Conservation (phyloP, 2,888 invertebrate species). For the Coecobrya sp. region DNA sequence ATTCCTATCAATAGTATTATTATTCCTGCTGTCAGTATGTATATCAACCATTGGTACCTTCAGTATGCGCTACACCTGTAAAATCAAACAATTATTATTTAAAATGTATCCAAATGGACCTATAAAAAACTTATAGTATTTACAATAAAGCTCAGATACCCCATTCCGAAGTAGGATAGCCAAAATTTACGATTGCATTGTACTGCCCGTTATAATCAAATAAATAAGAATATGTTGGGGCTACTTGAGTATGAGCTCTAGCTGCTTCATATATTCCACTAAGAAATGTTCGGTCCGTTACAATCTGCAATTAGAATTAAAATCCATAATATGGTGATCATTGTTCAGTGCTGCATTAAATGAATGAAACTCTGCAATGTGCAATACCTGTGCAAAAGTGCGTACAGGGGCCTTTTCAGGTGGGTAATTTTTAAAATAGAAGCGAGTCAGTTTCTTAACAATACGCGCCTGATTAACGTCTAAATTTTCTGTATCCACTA, state of each 20-base stretch:
- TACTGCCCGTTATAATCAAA: constrained; percentile 81
- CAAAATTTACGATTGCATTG: constrained; percentile 71
- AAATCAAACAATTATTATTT: background rate
- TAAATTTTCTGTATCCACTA: constrained; percentile 76
- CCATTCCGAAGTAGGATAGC: constrained; percentile 77
- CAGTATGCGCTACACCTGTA: constrained; percentile 61
- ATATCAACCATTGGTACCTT: constrained; percentile 29
- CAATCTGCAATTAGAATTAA: constrained; percentile 69
- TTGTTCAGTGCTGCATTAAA: background rate
- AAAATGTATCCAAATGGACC: too few relatives aligned
- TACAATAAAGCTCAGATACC: too few relatives aligned
- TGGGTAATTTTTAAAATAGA: constrained; percentile 75
- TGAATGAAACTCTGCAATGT: background rate
- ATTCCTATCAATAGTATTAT: too few relatives aligned
- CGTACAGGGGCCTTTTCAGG: constrained; percentile 67
- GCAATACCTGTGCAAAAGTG: constrained; percentile 72
- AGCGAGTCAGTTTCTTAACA: constrained; percentile 72
- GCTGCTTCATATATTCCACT: constrained; percentile 81
- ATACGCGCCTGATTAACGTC: constrained; percentile 60
- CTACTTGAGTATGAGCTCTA: constrained; percentile 81
- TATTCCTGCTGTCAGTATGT: background rate
- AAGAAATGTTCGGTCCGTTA: constrained; percentile 81
- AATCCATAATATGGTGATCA: background rate
- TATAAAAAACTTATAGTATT: too few relatives aligned
- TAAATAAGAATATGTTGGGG: constrained; percentile 81